A percentile compares a stretch with the other conserved stretches of the same genome.
Conservation (phyloP, 2,113 vertebrate genomes). For the Alectura lathami region DNA sequence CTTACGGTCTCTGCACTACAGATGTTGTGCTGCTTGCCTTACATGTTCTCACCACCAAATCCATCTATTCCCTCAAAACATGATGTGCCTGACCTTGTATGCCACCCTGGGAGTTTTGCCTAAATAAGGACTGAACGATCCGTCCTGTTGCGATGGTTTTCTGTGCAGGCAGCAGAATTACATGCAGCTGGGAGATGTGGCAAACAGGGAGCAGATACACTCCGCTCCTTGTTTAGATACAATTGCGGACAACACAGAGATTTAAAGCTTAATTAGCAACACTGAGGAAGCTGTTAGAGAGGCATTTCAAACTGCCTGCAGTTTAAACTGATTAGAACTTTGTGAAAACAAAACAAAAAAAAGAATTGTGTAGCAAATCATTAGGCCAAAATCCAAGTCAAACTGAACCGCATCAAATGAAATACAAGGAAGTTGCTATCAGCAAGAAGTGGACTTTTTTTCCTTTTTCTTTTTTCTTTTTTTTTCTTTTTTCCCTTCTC, state of each 20-base stretch:
- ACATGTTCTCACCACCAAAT: background rate
- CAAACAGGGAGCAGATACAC: background rate
- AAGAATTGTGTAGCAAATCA: constrained; percentile 13
- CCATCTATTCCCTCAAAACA: background rate
- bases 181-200: constrained; percentile 41
- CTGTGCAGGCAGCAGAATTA: constrained; percentile 33
- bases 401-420: constrained; percentile 41
- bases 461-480: background rate
- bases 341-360: constrained; percentile 46
- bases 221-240: constrained; percentile 52
- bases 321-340: constrained; percentile 65
- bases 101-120: background rate
- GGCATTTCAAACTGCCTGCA: constrained; percentile 17
- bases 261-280: constrained; percentile 46
- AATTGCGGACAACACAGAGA: constrained; percentile 43
- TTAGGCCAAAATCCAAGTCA: constrained; percentile 30
- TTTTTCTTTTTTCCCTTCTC: background rate
- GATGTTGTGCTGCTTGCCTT: background rate
- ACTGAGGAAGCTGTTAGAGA: constrained; percentile 11
- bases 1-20: background rate
- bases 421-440: constrained; percentile 2
- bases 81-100: background rate
- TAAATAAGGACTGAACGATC: constrained; percentile 9
- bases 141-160: background rate
- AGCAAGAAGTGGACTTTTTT: background rate